Percentiles rank a stretch among this genome's conserved stretches.
Evolutionary conservation across 2,888 invertebrate genomes (phyloP).

Genomic region (Tholera decimalis): DNA sequence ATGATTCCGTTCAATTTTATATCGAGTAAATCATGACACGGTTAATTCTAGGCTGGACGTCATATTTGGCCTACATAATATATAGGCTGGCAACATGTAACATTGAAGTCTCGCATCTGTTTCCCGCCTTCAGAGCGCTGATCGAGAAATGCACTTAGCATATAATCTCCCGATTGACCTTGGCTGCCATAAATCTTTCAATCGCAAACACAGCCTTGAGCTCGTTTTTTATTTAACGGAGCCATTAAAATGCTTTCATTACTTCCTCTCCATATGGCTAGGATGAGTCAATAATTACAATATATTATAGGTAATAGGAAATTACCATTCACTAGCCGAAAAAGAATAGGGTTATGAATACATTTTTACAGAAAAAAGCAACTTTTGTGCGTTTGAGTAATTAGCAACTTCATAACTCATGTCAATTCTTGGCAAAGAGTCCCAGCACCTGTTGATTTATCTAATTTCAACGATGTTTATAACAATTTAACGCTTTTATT

Average conservation of each 20-base stretch:
- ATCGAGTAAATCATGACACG: constrained; percentile 46
- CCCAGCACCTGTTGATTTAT: constrained; percentile 63
- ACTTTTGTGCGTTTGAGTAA: constrained; percentile 53
- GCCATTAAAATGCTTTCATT: constrained; percentile 81
- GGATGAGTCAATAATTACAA: constrained; percentile 73
- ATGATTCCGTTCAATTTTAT: background rate
- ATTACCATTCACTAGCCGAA: constrained; percentile 2
- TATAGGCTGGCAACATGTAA: constrained; percentile 45
- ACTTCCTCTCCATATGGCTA: constrained; percentile 78
- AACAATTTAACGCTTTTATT: constrained; percentile 39
- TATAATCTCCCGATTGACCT: constrained; percentile 73
- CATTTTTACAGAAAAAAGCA: constrained; percentile 7
- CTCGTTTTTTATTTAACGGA: constrained; percentile 75
- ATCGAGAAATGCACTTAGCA: constrained; percentile 72
- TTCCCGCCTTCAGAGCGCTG: constrained; percentile 61
- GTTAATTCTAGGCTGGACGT: constrained; percentile 47
- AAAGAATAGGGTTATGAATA: background rate
- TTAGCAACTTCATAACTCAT: constrained; percentile 67
- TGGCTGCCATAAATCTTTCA: constrained; percentile 72
- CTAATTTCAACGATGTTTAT: constrained; percentile 51
- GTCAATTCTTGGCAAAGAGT: constrained; percentile 69
- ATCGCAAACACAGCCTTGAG: constrained; percentile 79
- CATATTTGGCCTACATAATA: constrained; percentile 47
- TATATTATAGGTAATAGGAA: constrained; percentile 43
- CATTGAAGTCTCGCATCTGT: constrained; percentile 67